Evolutionary conservation across 2,888 invertebrate species (phyloP).

Genomic region (Volucella inanis): DNA sequence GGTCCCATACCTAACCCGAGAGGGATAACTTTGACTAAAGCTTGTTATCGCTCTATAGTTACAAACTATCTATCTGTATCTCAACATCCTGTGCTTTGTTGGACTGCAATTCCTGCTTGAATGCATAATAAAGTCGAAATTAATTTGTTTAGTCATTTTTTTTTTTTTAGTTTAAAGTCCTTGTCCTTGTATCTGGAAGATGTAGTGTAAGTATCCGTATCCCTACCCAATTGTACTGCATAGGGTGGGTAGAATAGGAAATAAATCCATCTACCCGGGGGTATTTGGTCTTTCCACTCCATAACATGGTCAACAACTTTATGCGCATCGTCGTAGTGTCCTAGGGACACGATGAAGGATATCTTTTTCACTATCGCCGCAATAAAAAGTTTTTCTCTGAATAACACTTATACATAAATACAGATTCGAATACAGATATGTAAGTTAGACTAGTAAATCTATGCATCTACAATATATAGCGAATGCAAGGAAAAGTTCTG

Average conservation of each 20-base stretch:
- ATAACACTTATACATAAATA: slow-evolving; percentile 24
- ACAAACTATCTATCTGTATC: slow-evolving; percentile 29
- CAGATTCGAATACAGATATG: not conserved
- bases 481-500: slow-evolving; percentile 30
- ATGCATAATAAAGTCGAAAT: slow-evolving; percentile 64
- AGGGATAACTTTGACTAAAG: slow-evolving; percentile 8
- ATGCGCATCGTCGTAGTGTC: slow-evolving; percentile 57
- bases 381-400: slow-evolving; percentile 60
- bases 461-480: slow-evolving; percentile 38
- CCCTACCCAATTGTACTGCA: not conserved
- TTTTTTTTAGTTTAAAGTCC: no score
- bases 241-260: slow-evolving; percentile 11
- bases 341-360: slow-evolving; percentile 56
- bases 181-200: no score
- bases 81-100: not conserved
- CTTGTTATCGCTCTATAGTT: slow-evolving; percentile 11
- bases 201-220: not conserved
- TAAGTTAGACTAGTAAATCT: slow-evolving; percentile 9
- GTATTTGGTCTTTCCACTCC: not conserved
- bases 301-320: slow-evolving; percentile 59
- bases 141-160: slow-evolving; percentile 52
- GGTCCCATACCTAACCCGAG: not conserved
- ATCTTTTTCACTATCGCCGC: slow-evolving; percentile 67
- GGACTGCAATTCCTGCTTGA: slow-evolving; percentile 54
- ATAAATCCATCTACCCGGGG: slow-evolving; percentile 33